Conservation (phyloP, 2,113 vertebrate genomes). For the Zeus faber region DNA sequence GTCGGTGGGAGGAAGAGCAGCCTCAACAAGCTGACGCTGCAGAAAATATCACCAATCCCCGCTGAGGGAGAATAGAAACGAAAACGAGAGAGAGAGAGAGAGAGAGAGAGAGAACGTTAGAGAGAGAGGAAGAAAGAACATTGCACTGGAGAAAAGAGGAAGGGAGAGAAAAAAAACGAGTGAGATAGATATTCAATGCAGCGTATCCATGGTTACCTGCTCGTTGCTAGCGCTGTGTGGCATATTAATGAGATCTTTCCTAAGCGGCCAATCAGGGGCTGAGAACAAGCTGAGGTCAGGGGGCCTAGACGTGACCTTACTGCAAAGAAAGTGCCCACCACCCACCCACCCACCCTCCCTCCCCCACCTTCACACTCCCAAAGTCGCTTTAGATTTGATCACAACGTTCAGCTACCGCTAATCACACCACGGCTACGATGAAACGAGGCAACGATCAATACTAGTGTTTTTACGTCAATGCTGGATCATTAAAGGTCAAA, state of each 20-base stretch:
- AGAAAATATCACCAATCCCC: background rate
- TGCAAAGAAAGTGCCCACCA: too few species aligned
- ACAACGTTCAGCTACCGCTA: slow-evolving; percentile 43
- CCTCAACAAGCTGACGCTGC: background rate
- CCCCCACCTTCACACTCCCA: slow-evolving; percentile 22
- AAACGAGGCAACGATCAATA: slow-evolving; percentile 45
- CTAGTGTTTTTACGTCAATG: slow-evolving; percentile 56
- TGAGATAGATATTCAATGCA: slow-evolving; percentile 21
- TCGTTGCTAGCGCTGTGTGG: slow-evolving; percentile 36
- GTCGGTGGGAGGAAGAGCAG: background rate
- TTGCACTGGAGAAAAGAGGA: background rate
- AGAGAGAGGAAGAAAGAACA: background rate
- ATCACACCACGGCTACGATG: too few species aligned
- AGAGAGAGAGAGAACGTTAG: slow-evolving; percentile 2
- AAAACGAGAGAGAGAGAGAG: background rate
- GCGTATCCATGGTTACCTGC: slow-evolving; percentile 50
- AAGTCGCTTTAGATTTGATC: slow-evolving; percentile 39
- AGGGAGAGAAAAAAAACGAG: background rate
- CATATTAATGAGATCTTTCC: slow-evolving; percentile 27
- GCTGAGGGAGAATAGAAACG: background rate
- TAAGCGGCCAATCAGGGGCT: slow-evolving; percentile 22
- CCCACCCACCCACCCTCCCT: too few species aligned
- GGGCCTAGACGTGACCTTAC: background rate
- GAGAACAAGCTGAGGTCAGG: slow-evolving; percentile 28
- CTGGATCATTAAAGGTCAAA: slow-evolving; percentile 59